Percentiles rank a stretch among this genome's conserved stretches.
phyloP scores from a whole-genome alignment of 35 echinoderm and acorn worm genomes.

The Strongylocentrotus purpuratus region DNA sequence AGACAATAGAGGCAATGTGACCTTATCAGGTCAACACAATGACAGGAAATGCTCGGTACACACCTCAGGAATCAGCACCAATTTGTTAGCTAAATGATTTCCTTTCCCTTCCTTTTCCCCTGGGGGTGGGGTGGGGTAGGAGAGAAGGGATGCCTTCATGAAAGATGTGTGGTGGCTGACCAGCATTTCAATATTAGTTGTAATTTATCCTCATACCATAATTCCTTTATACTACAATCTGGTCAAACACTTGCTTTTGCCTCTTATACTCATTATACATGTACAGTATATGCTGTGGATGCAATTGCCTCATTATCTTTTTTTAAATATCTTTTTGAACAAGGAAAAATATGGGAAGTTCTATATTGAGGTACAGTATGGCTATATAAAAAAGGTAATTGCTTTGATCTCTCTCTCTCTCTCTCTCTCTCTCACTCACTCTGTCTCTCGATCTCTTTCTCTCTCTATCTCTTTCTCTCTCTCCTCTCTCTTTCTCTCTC shows the following conservation, averaged over 20 bases:
- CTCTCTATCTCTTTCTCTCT: too few relatives aligned
- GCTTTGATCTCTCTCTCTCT: too few relatives aligned
- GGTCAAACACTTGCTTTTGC: too few relatives aligned
- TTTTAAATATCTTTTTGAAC: too few relatives aligned
- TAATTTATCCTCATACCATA: too few relatives aligned
- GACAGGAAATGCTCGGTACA: conserved; percentile 10
- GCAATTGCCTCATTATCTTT: too few relatives aligned
- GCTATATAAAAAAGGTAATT: too few relatives aligned
- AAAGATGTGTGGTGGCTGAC: background rate
- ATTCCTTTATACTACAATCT: too few relatives aligned
- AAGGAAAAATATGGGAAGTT: background rate
- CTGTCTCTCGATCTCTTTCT: too few relatives aligned
- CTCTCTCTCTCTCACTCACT: too few relatives aligned
- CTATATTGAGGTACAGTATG: background rate
- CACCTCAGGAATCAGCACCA: conserved; percentile 13
- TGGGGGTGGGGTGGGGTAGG: background rate
- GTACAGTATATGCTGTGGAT: too few relatives aligned
- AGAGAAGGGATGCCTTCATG: background rate
- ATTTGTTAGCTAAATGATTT: background rate
- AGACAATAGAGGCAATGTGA: background rate
- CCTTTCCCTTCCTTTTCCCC: background rate
- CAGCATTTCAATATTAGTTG: background rate
- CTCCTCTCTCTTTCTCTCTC: background rate
- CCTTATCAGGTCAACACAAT: conserved; percentile 26
- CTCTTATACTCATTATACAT: too few relatives aligned